A percentile compares a stretch with the other conserved stretches of the same genome.
phyloP scores from a whole-genome alignment of 2,113 vertebrate genomes.

The Fukomys damarensis region DNA sequence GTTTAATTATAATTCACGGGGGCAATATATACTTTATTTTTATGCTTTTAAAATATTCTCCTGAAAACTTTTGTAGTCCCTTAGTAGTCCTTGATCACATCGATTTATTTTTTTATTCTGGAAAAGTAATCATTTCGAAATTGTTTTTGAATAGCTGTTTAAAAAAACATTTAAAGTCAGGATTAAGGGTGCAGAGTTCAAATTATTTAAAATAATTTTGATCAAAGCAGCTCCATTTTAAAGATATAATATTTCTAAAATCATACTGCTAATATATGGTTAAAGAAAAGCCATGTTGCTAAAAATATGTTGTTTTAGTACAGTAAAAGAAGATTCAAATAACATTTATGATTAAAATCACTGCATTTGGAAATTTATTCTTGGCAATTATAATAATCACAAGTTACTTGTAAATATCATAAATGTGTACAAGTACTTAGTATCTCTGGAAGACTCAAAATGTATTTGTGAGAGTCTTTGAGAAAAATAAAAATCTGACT shows the following conservation, averaged over 20 bases:
- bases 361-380: background rate
- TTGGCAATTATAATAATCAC: background rate
- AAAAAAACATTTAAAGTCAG: conserved; percentile 53
- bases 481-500: background rate
- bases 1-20: conserved; percentile 26
- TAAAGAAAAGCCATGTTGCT: conserved; percentile 18
- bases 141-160: conserved; percentile 12
- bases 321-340: background rate
- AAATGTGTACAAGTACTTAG: background rate
- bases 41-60: conserved; percentile 52
- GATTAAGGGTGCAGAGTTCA: background rate
- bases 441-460: background rate
- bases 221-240: conserved; percentile 42
- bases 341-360: conserved; percentile 43
- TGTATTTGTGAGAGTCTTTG: background rate
- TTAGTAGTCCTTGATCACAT: conserved; percentile 43
- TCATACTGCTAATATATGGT: background rate
- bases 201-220: conserved; percentile 41
- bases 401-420: conserved; percentile 8
- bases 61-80: conserved; percentile 57
- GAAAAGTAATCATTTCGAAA: conserved; percentile 19
- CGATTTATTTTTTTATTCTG: conserved; percentile 57
- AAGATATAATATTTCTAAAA: conserved; percentile 34
- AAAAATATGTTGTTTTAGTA: background rate
- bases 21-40: conserved; percentile 39